A percentile compares a stretch with the other conserved stretches of the same genome.
Conservation (phyloP, 2,888 invertebrate genomes). For the Dinocampus coccinellae region DNA sequence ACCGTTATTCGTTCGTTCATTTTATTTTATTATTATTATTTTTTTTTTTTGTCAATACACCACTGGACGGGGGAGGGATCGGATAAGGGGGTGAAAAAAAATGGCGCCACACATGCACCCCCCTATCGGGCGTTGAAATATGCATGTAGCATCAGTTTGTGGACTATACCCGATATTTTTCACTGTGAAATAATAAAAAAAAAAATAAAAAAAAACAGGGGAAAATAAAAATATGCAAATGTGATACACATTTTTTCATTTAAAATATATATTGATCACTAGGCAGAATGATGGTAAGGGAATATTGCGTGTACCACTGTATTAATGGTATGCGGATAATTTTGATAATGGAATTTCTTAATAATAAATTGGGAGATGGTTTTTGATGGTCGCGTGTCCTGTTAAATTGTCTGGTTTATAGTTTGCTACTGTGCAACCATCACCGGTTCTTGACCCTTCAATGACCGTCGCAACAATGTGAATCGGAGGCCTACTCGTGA, state of each 20-base stretch:
- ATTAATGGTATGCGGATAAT: too few species aligned
- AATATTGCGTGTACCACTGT: too few species aligned
- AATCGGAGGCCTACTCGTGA: conserved; percentile 43
- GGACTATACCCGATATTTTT: conserved; percentile 7
- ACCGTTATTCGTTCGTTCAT: conserved; percentile 50
- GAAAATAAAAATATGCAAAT: too few species aligned
- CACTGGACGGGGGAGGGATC: conserved; percentile 52
- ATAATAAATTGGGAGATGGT: conserved; percentile 1
- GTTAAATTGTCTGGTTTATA: too few species aligned
- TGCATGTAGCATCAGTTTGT: not conserved
- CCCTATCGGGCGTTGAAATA: not conserved
- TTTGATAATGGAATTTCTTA: too few species aligned
- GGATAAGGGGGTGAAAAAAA: conserved; percentile 56
- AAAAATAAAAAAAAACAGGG: too few species aligned
- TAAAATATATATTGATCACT: too few species aligned
- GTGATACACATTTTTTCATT: too few species aligned
- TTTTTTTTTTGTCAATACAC: conserved; percentile 63
- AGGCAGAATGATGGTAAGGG: too few species aligned
- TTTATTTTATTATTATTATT: too few species aligned
- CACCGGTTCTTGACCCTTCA: conserved; percentile 64
- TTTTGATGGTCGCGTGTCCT: conserved; percentile 38
- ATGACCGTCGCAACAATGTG: conserved; percentile 23
- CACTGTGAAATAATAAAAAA: not conserved
- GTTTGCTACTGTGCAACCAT: too few species aligned
- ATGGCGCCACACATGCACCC: conserved; percentile 53